Conservation (phyloP, 2,113 vertebrate species). For the Poecile atricapillus region DNA sequence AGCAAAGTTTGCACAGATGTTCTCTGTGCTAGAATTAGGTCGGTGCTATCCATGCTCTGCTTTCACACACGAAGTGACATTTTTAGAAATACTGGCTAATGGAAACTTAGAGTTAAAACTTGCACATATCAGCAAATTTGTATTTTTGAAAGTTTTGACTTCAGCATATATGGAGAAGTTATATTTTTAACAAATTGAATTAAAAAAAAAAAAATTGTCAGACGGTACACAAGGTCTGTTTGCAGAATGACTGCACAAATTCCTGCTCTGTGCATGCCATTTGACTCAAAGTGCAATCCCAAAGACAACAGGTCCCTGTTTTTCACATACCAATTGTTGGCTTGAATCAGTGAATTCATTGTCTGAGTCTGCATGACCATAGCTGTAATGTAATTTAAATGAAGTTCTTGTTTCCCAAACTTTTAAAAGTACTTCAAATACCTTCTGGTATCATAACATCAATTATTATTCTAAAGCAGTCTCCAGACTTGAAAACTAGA, state of each 20-base stretch:
- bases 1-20: not conserved
- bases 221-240: not conserved
- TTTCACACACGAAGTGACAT: not conserved
- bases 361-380: not conserved
- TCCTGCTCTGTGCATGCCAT: not conserved
- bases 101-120: not conserved
- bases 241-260: not conserved
- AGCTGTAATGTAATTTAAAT: not conserved
- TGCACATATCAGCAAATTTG: not conserved
- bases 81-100: not conserved
- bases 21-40: not conserved
- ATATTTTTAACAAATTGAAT: not conserved
- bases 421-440: not conserved
- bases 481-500: not conserved
- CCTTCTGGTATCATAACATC: not conserved
- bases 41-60: not conserved
- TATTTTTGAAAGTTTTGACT: not conserved
- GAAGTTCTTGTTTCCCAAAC: not conserved
- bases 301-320: not conserved
- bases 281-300: not conserved
- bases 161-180: not conserved
- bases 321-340: not conserved
- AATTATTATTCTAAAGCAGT: not conserved
- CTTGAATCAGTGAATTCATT: not conserved
- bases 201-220: not conserved